These are phyloP conservation scores for Zaprionus vittiger DNA, from an alignment of 1,140 invertebrate species.

Conservation along the genomic window DNA sequence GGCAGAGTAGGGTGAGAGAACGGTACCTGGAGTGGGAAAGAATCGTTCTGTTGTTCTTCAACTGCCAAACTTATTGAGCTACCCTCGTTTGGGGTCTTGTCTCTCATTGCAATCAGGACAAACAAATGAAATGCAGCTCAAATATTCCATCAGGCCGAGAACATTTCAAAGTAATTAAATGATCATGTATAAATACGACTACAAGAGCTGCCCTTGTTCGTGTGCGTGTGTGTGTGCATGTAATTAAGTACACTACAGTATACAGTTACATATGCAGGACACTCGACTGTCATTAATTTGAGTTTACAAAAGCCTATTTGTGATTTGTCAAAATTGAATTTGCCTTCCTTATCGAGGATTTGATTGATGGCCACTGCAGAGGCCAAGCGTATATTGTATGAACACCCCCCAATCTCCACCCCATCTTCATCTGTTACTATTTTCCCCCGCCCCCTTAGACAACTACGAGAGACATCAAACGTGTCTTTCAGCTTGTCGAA, in stretches of 20 bases:
- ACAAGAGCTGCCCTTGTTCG: slow-evolving; percentile 12
- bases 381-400: slow-evolving; percentile 26
- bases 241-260: slow-evolving; percentile 58
- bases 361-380: slow-evolving; percentile 62
- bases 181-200: slow-evolving; percentile 53
- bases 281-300: slow-evolving; percentile 66
- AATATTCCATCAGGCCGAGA: slow-evolving; percentile 50
- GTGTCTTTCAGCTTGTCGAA: slow-evolving; percentile 32
- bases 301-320: slow-evolving; percentile 78
- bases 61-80: background rate
- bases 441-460: slow-evolving; percentile 41
- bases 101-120: background rate
- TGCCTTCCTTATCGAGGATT: slow-evolving; percentile 67
- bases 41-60: no score
- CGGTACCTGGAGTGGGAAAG: no score
- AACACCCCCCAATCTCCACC: background rate
- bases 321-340: slow-evolving; percentile 82
- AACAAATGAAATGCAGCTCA: slow-evolving; percentile 30
- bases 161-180: slow-evolving; percentile 68
- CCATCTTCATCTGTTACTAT: background rate
- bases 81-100: background rate
- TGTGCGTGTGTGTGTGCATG: slow-evolving; percentile 31
- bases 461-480: slow-evolving; percentile 20
- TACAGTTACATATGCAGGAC: background rate
- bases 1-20: background rate